A percentile compares a stretch with the other conserved stretches of the same genome.
These are phyloP conservation scores for Paradisaea rubra DNA, from an alignment of 2,113 vertebrate species.

Conservation along the genomic window DNA sequence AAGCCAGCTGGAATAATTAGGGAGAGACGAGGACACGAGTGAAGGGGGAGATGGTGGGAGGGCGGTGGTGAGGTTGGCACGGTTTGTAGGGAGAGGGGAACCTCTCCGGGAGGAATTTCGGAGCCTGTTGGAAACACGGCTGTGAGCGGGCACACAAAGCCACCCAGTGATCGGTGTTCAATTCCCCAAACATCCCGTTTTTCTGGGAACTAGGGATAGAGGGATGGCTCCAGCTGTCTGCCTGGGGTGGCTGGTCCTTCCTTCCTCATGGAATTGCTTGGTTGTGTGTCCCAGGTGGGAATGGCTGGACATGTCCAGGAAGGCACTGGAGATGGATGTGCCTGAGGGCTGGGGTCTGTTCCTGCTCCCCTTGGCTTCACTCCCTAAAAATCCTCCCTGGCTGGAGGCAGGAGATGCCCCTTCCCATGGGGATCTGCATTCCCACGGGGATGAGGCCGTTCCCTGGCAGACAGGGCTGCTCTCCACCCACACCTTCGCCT, in stretches of 20 bases:
- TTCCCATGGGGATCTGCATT: rapidly evolving
- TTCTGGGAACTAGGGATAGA: no score
- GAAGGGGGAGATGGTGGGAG: not conserved
- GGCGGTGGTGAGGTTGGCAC: not conserved
- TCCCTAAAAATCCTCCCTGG: not conserved
- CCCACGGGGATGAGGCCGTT: rapidly evolving
- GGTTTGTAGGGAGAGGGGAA: not conserved
- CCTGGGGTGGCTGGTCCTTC: rapidly evolving
- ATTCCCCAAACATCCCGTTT: not conserved
- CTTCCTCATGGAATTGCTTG: not conserved
- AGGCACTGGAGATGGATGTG: not conserved
- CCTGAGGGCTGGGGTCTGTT: not conserved
- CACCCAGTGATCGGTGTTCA: not conserved
- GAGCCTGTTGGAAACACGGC: rapidly evolving
- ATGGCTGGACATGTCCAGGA: not conserved
- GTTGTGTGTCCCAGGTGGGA: not conserved
- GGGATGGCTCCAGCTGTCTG: rapidly evolving
- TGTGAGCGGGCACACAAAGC: not conserved
- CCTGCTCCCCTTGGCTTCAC: not conserved
- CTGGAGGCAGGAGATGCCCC: not conserved
- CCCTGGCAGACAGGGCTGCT: not conserved
- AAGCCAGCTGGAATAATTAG: not conserved
- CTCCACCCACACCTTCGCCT: not conserved
- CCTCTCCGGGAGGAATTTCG: not conserved
- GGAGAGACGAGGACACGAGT: not conserved